Base-by-base conservation (phyloP, 2,113 vertebrate species). In the Ailuropoda melanoleuca region DNA sequence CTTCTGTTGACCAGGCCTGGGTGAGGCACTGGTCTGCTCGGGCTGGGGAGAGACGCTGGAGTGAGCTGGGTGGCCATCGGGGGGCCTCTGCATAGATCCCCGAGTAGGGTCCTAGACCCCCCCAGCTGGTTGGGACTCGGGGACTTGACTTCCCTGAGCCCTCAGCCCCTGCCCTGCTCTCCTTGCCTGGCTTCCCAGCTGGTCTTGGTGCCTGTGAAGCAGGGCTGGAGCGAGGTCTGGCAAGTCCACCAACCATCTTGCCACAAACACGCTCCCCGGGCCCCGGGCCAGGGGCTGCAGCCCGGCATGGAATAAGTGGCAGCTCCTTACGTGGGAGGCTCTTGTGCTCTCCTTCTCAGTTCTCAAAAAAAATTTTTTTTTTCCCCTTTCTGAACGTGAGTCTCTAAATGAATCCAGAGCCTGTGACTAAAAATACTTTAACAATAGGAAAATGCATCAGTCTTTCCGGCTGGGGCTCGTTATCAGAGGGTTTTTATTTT, bases 361-460 rank as follows among this genome's bases (percentile, higher is more conserved):
- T 92, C 92, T 95, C 39, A n/a, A 92, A 92, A 97, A 94, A 97
- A 92, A 48, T n/a, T 1, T 11, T 37, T 66, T 56, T 56, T 86
- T 78, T 53, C 46, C 82, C 96, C 94, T 97, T 98, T 98, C 94
- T 97, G 97, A 98, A 98, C 97, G 96, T 98, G 98, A 98, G 97
- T 93, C 95, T 97, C 97, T 98, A 98, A 98, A 97, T 34, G 97
- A 98, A 98, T 97, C 97, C 98, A 98, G 98, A 98, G 97, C 88
- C 56, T 78, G 58, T 21, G 55, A 97, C 98, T 98, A 98, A 98
- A 99, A 98, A 98, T 98, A 99, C 93, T 97, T 98, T 98, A 98
- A 99, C 98, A 99, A 98, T 98, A 98, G 98, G 98, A 98, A 98
- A 98, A 97, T 98, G 74, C 96, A 97, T 98, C 97, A 98, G 64